Base-by-base conservation (phyloP, 2,888 invertebrate species). In the Laothoe populi region DNA sequence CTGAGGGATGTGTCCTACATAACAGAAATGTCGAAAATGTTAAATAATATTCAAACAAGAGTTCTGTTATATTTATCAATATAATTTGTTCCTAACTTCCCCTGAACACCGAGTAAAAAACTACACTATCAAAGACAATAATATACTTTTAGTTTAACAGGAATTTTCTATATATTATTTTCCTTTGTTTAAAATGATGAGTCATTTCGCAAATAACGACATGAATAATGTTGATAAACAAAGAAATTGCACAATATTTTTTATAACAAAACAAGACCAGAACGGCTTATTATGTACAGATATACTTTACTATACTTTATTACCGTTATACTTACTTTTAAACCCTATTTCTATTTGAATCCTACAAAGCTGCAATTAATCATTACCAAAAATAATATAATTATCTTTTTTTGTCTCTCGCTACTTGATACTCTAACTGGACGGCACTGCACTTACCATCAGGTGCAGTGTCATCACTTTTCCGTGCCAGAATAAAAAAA, bases 211-310 rank as follows among this genome's bases (percentile, higher is more conserved):
- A 31, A 53, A 4, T 53, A 19, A 31, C 53, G 35, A 19, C 16
- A 53, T 35, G 19, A 10, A 19, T 19, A 16, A 48, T 53, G 53
- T 53, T 53, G 31, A 53, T 53, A 31, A 53, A 53, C 53, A 53
- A 53, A 53, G 11, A 35, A 23, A 31, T 53, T 53, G 19, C 35
- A 53, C 53, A 35, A 53, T 53, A 53, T 53, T 53, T 53, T 48
- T 24, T 24, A 10, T 8, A 35, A 19, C 8, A 35, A 35, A 53
- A 19, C 10, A 19, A 10, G 35, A 19, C 10, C 1, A 42, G 4
- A 42, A 42, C n/a, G 16, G 42, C 16, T 2, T 4, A 13, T n/a
- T 31, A 42, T n/a, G 40, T n/a, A 13, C 5, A 38, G 10, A 11
- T 13, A 1, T 38, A 8, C 1, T 8, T 38, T 38, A 2, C 0